Conservation (phyloP, 1,140 invertebrate genomes). For the Eumeta japonica region DNA sequence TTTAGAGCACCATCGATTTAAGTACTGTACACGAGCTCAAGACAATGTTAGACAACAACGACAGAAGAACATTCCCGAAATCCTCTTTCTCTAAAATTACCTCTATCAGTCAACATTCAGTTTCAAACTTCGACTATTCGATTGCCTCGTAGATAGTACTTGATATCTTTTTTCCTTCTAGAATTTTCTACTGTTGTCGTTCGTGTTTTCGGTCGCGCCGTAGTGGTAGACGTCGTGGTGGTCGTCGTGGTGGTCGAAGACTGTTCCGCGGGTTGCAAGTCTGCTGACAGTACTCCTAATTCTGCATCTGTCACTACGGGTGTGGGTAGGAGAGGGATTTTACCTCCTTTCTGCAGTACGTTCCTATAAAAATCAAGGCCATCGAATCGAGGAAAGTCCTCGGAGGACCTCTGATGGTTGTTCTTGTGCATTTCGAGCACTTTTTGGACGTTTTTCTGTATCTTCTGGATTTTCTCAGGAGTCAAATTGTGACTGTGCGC, state of each 20-base stretch:
- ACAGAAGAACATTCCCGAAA: no score
- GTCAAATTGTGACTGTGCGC: slow-evolving; percentile 21
- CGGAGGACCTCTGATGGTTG: slow-evolving; percentile 33
- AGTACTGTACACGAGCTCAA: no score
- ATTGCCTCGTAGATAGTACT: slow-evolving; percentile 46
- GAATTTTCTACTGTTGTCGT: slow-evolving; percentile 24
- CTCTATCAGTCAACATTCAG: slow-evolving; percentile 41
- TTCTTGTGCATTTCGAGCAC: slow-evolving; percentile 19
- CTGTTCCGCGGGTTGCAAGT: slow-evolving; percentile 30
- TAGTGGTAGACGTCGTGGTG: slow-evolving; percentile 14
- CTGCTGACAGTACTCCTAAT: slow-evolving; percentile 40
- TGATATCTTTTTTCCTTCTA: slow-evolving; percentile 44
- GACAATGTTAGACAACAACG: no score
- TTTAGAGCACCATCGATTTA: no score
- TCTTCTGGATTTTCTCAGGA: slow-evolving; percentile 41
- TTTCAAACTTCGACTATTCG: slow-evolving; percentile 49
- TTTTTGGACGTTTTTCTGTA: slow-evolving; percentile 37
- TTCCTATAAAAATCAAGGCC: slow-evolving; percentile 23
- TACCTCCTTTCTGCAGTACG: slow-evolving; percentile 30
- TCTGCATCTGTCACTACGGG: slow-evolving; percentile 39
- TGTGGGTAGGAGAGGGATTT: slow-evolving; percentile 31
- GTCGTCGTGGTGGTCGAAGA: slow-evolving; percentile 5
- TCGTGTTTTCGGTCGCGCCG: slow-evolving; percentile 21
- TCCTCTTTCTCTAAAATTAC: no score
- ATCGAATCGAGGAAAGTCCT: slow-evolving; percentile 28